phyloP scores from a whole-genome alignment of 1,140 invertebrate species.

The Temnothorax curvispinosus region DNA sequence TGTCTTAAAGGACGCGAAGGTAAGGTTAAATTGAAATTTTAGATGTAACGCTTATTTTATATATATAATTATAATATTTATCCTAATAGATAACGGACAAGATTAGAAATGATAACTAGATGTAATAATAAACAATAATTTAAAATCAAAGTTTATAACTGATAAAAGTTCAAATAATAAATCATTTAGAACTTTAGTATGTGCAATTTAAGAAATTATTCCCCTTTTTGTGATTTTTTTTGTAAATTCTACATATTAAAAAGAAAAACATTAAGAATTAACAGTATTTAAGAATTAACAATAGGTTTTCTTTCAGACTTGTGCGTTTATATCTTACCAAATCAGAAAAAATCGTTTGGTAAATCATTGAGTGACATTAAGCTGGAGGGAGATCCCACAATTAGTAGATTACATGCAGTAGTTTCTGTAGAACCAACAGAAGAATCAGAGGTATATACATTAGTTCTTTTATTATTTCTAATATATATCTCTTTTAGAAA shows the following conservation, averaged over 20 bases:
- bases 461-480: background rate
- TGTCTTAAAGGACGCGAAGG: slow-evolving; percentile 12
- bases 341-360: slow-evolving; percentile 16
- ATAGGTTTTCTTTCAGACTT: background rate
- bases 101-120: too few species aligned
- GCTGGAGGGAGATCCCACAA: background rate
- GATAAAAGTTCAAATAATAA: background rate
- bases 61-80: background rate
- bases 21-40: background rate
- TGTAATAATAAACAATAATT: background rate
- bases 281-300: background rate
- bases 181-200: background rate
- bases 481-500: background rate
- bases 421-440: slow-evolving; percentile 14
- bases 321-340: slow-evolving; percentile 27
- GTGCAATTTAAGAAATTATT: background rate
- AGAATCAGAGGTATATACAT: slow-evolving; percentile 2
- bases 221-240: background rate
- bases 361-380: slow-evolving; percentile 9
- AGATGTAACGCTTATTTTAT: too few species aligned
- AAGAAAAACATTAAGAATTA: background rate
- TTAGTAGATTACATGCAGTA: slow-evolving; percentile 20
- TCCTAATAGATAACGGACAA: background rate
- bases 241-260: background rate
- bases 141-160: background rate